A percentile compares a stretch with the other conserved stretches of the same genome.
These are phyloP conservation scores for Ellobius talpinus DNA, from an alignment of 2,113 vertebrate genomes.

Conservation along the genomic window DNA sequence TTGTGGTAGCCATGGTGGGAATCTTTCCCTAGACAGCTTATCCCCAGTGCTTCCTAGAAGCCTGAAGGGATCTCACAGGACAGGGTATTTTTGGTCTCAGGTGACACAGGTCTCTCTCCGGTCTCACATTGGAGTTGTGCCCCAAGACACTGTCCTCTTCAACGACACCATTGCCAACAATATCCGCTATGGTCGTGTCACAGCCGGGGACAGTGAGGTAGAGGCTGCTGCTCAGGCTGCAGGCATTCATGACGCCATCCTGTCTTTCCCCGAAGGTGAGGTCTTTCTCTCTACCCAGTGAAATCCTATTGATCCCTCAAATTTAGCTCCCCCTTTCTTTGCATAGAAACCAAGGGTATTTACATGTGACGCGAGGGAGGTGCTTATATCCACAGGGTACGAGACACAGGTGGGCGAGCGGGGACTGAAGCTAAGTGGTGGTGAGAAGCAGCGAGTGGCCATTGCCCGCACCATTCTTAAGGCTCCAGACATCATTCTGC, in stretches of 20 bases:
- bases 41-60: not conserved
- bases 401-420: conserved; percentile 95
- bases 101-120: conserved; percentile 94
- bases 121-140: conserved; percentile 96
- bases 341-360: conserved; percentile 19
- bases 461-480: conserved; percentile 98
- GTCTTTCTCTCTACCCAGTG: not conserved
- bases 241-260: conserved; percentile 94
- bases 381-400: conserved; percentile 89
- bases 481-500: conserved; percentile 93
- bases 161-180: conserved; percentile 96
- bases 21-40: not conserved
- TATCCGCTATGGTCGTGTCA: conserved; percentile 94
- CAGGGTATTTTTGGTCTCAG: conserved; percentile 80
- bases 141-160: conserved; percentile 98
- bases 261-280: conserved; percentile 94
- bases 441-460: conserved; percentile 97
- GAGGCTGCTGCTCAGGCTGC: conserved; percentile 94
- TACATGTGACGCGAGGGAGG: not conserved
- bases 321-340: not conserved
- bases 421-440: conserved; percentile 97
- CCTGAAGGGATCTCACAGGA: not conserved
- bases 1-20: not conserved
- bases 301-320: not conserved
- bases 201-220: conserved; percentile 92